Evolutionary conservation across 2,113 vertebrate species (phyloP), one percentile per base, ranked within the genome.

Genomic region (Pycnonotus jocosus): DNA sequence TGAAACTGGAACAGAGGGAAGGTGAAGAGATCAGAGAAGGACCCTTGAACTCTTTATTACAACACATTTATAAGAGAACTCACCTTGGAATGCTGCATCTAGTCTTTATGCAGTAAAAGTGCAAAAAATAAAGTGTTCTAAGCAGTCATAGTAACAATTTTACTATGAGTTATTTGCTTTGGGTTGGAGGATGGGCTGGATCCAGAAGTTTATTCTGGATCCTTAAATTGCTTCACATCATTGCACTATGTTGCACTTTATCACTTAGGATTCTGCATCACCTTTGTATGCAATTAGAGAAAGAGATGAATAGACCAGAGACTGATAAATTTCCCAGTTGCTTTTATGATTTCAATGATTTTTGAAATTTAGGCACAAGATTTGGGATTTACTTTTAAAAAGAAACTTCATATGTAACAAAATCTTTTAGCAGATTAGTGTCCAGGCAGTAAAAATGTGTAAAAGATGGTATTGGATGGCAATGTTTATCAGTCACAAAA

Each of bases 81-180:
- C 50, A 65, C 7, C 24, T 72, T 61, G 35, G n/a, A 35, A 27
- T 50, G 25, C 9, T 33, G 2, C 15, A 23, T 24, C 16, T 68
- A 42, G 40, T 16, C 22, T 22, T 50, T 9, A 28, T 9, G 6
- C 35, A 48, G 11, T 28, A 38, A 51, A 72, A 80, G n/a, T 21
- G 4, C 4, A 30, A 25, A 7, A 50, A 62, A 62, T 0, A 17
- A 86, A 61, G 28, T 7, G 1, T 12, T 47, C 10, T 1, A 3
- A 35, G 6, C 2, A 48, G 23, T 40, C 35, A 20, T 1, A 10
- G 15, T 9, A 35, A 70, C 7, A 70, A 17, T 47, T 83, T 61
- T 33, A 33, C 8, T 11, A 5, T 4, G 19, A 69, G 1, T 33
- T 44, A 18, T 20, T 60, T 78, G 9, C 3, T 16, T 70, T 65